Evolutionary conservation across 2,113 vertebrate species (phyloP).

Genomic region (Oreochromis niloticus): DNA sequence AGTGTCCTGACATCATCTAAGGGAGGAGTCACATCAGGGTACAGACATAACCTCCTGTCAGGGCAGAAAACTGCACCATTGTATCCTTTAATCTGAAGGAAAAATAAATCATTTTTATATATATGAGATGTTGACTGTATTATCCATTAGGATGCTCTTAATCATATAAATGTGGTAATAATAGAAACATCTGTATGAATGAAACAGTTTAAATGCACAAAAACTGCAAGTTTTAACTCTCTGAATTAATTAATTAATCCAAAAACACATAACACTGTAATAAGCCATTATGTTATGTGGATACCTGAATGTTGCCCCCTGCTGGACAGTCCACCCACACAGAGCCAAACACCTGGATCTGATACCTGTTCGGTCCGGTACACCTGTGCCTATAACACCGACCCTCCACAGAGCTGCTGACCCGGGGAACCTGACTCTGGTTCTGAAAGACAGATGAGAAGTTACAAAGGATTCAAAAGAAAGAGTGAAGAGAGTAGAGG

Average conservation of each 20-base stretch:
- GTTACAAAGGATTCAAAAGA: neutral
- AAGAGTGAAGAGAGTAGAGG: neutral
- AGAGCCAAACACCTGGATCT: conserved; percentile 70
- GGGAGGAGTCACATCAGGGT: conserved; percentile 17
- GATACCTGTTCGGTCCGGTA: conserved; percentile 62
- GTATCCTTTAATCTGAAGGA: conserved; percentile 70
- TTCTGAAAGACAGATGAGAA: neutral
- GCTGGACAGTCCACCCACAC: conserved; percentile 76
- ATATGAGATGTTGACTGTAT: neutral
- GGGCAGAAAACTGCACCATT: conserved; percentile 72
- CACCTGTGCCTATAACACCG: conserved; percentile 81
- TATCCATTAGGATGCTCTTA: neutral
- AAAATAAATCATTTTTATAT: neutral
- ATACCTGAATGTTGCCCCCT: conserved; percentile 72
- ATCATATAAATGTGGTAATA: neutral
- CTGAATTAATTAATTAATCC: neutral
- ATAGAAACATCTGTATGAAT: neutral
- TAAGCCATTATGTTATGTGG: neutral
- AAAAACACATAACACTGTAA: neutral
- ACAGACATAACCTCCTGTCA: conserved; percentile 66
- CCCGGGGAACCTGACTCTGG: neutral
- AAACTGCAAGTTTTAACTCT: rapidly evolving
- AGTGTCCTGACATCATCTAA: neutral
- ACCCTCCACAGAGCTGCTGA: conserved; percentile 42
- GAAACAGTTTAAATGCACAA: neutral